These are phyloP conservation scores for Brienomyrus brachyistius DNA, from an alignment of 2,113 vertebrate genomes.

Conservation along the genomic window DNA sequence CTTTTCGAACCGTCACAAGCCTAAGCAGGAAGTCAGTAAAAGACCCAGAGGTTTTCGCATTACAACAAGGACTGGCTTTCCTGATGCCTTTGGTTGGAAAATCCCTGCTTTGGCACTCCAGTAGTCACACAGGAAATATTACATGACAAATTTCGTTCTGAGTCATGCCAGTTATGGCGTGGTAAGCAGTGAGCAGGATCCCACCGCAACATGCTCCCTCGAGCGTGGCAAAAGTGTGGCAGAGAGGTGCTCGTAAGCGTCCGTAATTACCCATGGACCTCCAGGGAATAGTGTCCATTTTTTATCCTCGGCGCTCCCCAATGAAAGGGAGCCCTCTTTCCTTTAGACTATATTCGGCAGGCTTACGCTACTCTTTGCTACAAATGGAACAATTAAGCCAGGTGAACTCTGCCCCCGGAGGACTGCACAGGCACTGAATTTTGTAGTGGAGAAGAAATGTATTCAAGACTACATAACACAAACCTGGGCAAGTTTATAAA, in stretches of 20 bases:
- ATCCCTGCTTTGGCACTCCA: background rate
- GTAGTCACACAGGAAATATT: background rate
- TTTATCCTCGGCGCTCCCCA: background rate
- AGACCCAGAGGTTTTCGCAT: background rate
- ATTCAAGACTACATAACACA: background rate
- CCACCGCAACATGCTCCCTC: background rate
- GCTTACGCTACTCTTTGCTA: background rate
- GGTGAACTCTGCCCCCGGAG: background rate
- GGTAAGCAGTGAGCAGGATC: background rate
- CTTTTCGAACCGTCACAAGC: background rate
- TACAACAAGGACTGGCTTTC: background rate
- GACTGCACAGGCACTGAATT: background rate
- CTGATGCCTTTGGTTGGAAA: background rate
- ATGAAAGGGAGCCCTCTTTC: background rate
- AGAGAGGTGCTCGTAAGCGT: background rate
- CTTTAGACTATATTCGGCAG: background rate
- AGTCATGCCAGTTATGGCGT: background rate
- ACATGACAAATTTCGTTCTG: background rate
- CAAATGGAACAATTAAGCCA: background rate
- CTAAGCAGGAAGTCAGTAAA: background rate
- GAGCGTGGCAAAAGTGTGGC: background rate
- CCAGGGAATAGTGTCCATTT: background rate
- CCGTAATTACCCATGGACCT: constrained; percentile 5
- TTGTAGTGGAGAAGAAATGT: background rate
- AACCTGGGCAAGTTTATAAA: background rate